These are phyloP conservation scores for Conus ventricosus DNA, from an alignment of 1,140 invertebrate species.

Conservation along the genomic window DNA sequence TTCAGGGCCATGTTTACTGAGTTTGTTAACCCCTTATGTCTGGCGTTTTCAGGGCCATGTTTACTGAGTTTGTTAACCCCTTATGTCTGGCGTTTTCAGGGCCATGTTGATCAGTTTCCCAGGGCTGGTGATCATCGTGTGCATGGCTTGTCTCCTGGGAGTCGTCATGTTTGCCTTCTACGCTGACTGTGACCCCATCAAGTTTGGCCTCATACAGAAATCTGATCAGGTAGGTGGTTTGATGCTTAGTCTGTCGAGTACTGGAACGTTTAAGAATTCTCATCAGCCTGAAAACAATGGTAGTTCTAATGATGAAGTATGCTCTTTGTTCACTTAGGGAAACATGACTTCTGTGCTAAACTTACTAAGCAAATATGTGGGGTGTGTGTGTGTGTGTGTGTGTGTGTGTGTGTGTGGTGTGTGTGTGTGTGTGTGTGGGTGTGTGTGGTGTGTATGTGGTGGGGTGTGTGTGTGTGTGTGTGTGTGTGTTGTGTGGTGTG, in stretches of 20 bases:
- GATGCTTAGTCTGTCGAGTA: no score
- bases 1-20: constrained; percentile 44
- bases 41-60: no score
- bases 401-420: constrained; percentile 47
- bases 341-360: no score
- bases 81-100: constrained; percentile 25
- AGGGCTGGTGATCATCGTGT: constrained; percentile 52
- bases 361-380: constrained; percentile 16
- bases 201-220: constrained; percentile 76
- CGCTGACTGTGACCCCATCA: constrained; percentile 86
- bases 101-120: constrained; percentile 53
- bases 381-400: constrained; percentile 50
- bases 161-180: constrained; percentile 89
- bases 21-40: no score
- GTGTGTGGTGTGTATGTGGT: constrained; percentile 51
- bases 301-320: constrained; percentile 34
- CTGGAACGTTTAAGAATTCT: neutral
- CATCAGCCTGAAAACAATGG: neutral
- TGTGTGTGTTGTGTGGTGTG: constrained; percentile 50
- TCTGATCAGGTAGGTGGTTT: constrained; percentile 66
- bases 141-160: constrained; percentile 85
- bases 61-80: no score
- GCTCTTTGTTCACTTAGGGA: neutral
- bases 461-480: constrained; percentile 48
- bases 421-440: constrained; percentile 49